Percentiles rank a stretch among this genome's conserved stretches.
Conservation (phyloP, 2,888 invertebrate species). For the Argyra leucocephala region DNA sequence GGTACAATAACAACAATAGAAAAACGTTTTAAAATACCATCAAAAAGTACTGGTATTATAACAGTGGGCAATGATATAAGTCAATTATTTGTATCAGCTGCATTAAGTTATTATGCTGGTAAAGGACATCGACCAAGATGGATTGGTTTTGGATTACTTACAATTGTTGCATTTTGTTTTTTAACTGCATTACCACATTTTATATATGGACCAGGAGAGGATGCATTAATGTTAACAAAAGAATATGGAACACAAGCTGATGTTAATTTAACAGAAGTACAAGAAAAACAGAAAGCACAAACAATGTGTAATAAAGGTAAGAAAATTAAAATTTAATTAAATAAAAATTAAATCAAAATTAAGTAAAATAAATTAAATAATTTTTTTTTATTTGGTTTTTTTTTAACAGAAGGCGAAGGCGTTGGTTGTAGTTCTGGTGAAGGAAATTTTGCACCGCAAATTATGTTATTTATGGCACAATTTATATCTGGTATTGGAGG, state of each 20-base stretch:
- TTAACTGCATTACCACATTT: constrained; percentile 59
- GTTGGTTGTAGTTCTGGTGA: constrained; percentile 46
- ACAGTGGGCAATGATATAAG: constrained; percentile 67
- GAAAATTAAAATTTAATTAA: background rate
- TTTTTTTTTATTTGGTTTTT: background rate
- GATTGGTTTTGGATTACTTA: constrained; percentile 54
- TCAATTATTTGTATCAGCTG: constrained; percentile 56
- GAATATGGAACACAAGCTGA: constrained; percentile 48
- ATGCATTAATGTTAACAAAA: constrained; percentile 52
- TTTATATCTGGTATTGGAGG: constrained; percentile 63
- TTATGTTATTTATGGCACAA: constrained; percentile 57
- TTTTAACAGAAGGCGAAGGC: constrained; percentile 22
- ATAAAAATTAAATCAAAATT: background rate
- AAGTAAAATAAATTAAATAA: background rate
- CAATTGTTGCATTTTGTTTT: constrained; percentile 56
- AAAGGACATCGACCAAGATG: constrained; percentile 62
- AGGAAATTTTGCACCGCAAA: constrained; percentile 53
- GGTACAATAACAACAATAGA: constrained; percentile 66
- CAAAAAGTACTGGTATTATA: constrained; percentile 60
- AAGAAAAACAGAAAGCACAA: constrained; percentile 44
- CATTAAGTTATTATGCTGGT: constrained; percentile 60
- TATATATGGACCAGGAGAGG: constrained; percentile 58
- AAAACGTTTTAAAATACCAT: constrained; percentile 63
- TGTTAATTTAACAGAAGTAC: constrained; percentile 45
- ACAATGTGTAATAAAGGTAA: constrained; percentile 6